Evolutionary conservation across 2,113 vertebrate species (phyloP), one percentile per base, ranked within the genome.

Genomic region (Tinamus guttatus): DNA sequence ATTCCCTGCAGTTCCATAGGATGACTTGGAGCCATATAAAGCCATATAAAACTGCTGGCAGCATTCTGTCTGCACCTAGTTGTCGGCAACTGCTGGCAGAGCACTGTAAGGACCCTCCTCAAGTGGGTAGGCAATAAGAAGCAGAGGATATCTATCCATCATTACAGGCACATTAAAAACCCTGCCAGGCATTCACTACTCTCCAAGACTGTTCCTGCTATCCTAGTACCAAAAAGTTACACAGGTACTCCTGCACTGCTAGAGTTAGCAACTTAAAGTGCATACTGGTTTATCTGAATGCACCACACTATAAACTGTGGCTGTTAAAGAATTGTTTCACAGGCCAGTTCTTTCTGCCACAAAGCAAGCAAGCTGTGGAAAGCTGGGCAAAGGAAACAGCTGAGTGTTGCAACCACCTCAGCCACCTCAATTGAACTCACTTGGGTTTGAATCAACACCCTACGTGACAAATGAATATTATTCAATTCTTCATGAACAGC

Each of bases 401-500:
- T 77, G 90, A n/a, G 60, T 60, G 94, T 86, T 71, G 64, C 81
- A 93, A 90, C 73, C 77, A 71, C 15, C 83, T 85, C 82, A 84
- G 68, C 77, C 80, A 75, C 92, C 56, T 78, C 64, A 92, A 94
- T 51, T 84, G 88, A 95, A 41, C 58, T 90, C 64, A 84, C 78
- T 36, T 45, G 84, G 74, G 76, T 70, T 63, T 78, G 45, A 94
- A 60, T 90, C 88, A 96, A 90, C 71, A 90, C 41, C 10, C 64
- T 83, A 59, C 1, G 0, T 49, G 32, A 95, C 92, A 94, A 82
- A 88, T 54, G 5, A 63, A 45, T 51, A 86, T 84, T 93, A 84
- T 90, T 88, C 83, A 81, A 34, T 78, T 70, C 43, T 93, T 93
- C 73, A 75, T 17, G 36, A 88, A 41, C 71, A 86, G 85, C 45